phyloP scores from a whole-genome alignment of 2,113 vertebrate genomes.

The Oncorhynchus kisutch region DNA sequence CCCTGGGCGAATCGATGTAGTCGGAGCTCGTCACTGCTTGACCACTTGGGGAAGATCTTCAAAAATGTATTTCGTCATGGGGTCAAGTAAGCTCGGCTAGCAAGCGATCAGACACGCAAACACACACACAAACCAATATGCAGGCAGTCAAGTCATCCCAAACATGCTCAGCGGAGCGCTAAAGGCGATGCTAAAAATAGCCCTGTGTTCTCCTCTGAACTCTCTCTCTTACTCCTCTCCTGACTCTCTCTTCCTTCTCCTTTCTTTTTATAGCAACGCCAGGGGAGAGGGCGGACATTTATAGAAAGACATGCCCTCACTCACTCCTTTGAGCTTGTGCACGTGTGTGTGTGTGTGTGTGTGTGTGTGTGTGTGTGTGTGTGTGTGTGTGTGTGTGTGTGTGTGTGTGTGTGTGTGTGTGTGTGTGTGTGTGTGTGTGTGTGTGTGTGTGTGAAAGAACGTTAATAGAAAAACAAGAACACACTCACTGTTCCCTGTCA shows the following conservation, averaged over 20 bases:
- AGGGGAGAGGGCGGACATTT: conserved; percentile 39
- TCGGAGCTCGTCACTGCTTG: no score
- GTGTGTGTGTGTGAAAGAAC: neutral
- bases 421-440: neutral
- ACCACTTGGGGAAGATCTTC: no score
- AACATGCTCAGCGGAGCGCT: conserved; percentile 44
- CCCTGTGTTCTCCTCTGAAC: conserved; percentile 36
- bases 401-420: neutral
- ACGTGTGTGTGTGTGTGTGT: neutral
- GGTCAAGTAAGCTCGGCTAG: no score
- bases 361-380: neutral
- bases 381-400: neutral
- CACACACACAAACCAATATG: conserved; percentile 40
- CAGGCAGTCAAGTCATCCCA: conserved; percentile 45
- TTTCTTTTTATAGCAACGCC: conserved; percentile 68
- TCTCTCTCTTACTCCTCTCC: conserved; percentile 37
- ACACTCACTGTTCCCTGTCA: conserved; percentile 24
- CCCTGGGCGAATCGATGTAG: no score
- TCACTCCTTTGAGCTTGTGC: conserved; percentile 32
- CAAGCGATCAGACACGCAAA: neutral
- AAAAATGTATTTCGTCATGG: no score
- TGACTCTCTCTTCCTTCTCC: conserved; percentile 41
- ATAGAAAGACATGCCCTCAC: conserved; percentile 28
- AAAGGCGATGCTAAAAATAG: conserved; percentile 66
- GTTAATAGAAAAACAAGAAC: conserved; percentile 32